Conservation (phyloP, 2,113 vertebrate genomes). For the Myotis lucifugus region DNA sequence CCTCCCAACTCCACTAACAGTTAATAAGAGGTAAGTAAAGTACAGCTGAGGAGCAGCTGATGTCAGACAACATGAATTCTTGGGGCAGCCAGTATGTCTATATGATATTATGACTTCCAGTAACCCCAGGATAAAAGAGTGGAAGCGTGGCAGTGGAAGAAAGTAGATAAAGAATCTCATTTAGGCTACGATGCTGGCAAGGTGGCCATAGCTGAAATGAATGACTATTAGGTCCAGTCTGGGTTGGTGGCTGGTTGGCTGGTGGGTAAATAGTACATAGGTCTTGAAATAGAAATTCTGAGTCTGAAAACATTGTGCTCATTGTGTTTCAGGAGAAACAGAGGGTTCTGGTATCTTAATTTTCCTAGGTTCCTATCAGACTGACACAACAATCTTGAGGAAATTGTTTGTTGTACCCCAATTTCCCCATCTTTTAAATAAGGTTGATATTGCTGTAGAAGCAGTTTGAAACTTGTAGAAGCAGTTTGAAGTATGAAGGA, state of each 20-base stretch:
- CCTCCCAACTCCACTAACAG: fast-evolving
- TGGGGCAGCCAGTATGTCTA: not conserved
- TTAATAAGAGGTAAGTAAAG: not conserved
- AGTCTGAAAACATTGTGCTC: not conserved
- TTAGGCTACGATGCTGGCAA: not conserved
- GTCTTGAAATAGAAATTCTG: constrained; percentile 3
- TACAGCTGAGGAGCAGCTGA: not conserved
- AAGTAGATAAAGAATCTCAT: not conserved
- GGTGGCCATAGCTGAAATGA: not conserved
- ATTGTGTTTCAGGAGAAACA: constrained; percentile 2
- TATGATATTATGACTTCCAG: not conserved
- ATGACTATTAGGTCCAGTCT: not conserved
- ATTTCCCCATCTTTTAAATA: not conserved
- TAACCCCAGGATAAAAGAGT: not conserved
- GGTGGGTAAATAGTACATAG: not conserved
- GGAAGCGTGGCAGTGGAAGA: not conserved
- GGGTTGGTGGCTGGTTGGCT: not conserved
- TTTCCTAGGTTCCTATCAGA: not conserved
- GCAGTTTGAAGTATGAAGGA: not conserved
- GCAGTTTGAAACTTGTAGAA: constrained; percentile 38
- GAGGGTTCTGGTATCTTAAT: not conserved
- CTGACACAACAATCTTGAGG: not conserved
- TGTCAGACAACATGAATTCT: not conserved
- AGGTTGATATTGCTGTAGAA: not conserved
- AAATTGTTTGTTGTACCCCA: not conserved